Percentiles rank a stretch among this genome's conserved stretches.
Conservation (phyloP, 2,888 invertebrate species). For the Calameuta pallipes region DNA sequence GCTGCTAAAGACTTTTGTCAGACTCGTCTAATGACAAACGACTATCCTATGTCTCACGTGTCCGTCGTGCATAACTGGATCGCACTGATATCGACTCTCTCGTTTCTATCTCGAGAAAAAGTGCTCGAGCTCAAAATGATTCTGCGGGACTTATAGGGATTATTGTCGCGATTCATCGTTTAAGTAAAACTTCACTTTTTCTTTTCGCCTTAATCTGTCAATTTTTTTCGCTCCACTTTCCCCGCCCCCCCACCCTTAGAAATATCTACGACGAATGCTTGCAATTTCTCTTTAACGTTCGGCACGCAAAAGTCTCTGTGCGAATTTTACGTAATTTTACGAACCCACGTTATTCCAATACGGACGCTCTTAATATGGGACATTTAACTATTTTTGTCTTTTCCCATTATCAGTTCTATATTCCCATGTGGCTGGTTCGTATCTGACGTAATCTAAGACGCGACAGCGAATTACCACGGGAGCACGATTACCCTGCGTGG, state of each 20-base stretch:
- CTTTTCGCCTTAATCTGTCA: not conserved
- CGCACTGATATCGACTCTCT: not conserved
- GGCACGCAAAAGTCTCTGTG: not conserved
- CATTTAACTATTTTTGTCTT: not conserved
- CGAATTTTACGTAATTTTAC: not conserved
- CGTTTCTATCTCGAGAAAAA: not conserved
- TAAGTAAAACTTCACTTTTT: not conserved
- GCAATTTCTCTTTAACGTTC: too few relatives aligned
- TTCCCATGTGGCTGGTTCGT: not conserved
- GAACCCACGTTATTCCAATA: not conserved
- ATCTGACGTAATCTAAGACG: not conserved
- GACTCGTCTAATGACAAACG: not conserved
- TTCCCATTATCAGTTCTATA: not conserved
- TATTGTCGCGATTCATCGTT: not conserved
- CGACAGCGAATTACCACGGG: not conserved
- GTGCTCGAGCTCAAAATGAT: not conserved
- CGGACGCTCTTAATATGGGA: not conserved
- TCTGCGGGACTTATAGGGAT: not conserved
- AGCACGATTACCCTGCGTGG: not conserved
- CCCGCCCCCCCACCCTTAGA: too few relatives aligned
- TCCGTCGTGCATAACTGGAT: not conserved
- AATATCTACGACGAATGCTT: too few relatives aligned
- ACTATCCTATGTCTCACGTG: not conserved
- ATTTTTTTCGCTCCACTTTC: not conserved
- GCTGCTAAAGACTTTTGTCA: not conserved